phyloP scores from a whole-genome alignment of 2,797 vertebrate genomes.

The Gallinago stenura region DNA sequence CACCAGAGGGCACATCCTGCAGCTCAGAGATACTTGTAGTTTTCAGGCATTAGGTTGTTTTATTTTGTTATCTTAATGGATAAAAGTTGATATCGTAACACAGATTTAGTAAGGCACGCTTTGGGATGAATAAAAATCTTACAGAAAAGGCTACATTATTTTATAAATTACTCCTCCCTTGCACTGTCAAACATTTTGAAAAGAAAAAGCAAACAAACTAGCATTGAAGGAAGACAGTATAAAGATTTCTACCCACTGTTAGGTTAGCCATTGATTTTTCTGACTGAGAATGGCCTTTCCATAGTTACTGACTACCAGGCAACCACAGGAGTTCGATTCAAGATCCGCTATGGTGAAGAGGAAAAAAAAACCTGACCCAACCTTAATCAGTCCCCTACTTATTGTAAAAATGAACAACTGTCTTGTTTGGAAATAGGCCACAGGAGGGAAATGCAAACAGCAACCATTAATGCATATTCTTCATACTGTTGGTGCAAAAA shows the following conservation, averaged over 20 bases:
- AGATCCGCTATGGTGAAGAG: not conserved
- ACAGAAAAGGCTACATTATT: not conserved
- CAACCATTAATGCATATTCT: not conserved
- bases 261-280: constrained; percentile 34
- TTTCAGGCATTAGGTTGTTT: not conserved
- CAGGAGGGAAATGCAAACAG: not conserved
- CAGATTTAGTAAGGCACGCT: rapidly evolving
- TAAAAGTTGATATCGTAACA: not conserved
- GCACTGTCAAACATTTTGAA: not conserved
- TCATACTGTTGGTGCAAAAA: not conserved
- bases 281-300: not conserved
- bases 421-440: not conserved
- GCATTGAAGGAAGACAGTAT: not conserved
- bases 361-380: not conserved
- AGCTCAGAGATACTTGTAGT: not conserved
- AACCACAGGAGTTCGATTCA: constrained; percentile 8
- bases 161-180: not conserved
- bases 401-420: not conserved
- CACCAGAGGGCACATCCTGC: not conserved
- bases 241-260: not conserved
- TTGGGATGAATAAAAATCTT: not conserved
- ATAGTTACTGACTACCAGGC: constrained; percentile 20
- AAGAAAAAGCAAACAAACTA: not conserved
- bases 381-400: not conserved
- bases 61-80: not conserved